These are phyloP conservation scores for Habrosyne pyritoides DNA, from an alignment of 2,888 invertebrate genomes.

Conservation along the genomic window DNA sequence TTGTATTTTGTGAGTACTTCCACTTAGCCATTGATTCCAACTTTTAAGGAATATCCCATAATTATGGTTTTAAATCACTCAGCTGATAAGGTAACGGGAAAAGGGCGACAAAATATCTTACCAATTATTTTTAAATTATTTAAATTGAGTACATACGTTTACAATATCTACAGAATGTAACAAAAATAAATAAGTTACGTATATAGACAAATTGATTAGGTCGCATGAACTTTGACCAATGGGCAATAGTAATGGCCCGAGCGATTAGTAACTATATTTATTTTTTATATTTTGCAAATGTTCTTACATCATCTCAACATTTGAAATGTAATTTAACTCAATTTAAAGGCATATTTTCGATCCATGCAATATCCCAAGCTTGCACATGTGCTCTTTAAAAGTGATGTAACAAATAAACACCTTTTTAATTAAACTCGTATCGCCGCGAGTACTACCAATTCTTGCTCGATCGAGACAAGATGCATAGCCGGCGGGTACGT, in stretches of 20 bases:
- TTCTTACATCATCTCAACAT: too few relatives aligned
- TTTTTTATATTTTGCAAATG: neutral
- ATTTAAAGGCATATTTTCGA: neutral
- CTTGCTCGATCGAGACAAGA: slow-evolving; percentile 46
- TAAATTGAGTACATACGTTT: too few relatives aligned
- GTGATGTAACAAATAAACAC: slow-evolving; percentile 21
- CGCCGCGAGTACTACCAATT: slow-evolving; percentile 28
- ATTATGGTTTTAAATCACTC: too few relatives aligned
- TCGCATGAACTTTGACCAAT: neutral
- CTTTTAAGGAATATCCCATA: too few relatives aligned
- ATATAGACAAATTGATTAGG: neutral
- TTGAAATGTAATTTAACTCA: too few relatives aligned
- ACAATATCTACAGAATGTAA: neutral
- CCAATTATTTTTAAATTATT: too few relatives aligned
- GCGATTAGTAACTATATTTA: neutral
- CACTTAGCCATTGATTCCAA: too few relatives aligned
- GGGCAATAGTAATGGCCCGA: neutral
- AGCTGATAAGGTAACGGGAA: too few relatives aligned
- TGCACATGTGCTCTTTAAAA: neutral
- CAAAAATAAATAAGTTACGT: neutral
- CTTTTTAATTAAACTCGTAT: slow-evolving; percentile 34
- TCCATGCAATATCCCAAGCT: neutral
- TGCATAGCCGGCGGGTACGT: slow-evolving; percentile 70
- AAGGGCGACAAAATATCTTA: too few relatives aligned
- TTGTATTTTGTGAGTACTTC: too few relatives aligned